Base-by-base conservation (phyloP, 2,797 vertebrate species). In the Prunella strophiata region DNA sequence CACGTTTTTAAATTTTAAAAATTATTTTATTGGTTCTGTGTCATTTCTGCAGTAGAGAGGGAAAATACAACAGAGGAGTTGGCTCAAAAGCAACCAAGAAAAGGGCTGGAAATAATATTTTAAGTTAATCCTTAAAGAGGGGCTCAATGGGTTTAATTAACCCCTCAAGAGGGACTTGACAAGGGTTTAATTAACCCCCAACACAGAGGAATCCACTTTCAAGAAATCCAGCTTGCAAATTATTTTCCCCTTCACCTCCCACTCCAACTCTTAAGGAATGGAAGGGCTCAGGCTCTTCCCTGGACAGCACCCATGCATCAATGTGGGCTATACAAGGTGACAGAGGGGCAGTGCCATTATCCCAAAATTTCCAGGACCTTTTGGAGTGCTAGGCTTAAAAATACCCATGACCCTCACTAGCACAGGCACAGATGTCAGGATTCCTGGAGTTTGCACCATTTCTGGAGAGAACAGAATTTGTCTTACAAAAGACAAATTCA, bases 1-100 rank as follows among this genome's bases (percentile, higher is more conserved):
- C 3, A 1, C 1, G 15, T 1, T 51, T 77, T 26, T 10, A 5
- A 30, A 32, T 23, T 32, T 63, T 73, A 0, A 3, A 40, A 40
- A 13, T 59, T 19, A 18, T 38, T 89, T 75, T 47, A 88, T 67
- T 30, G 38, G 45, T 14, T 85, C 48, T 22, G 5, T 71, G 63
- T 21, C 1, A n/a, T 75, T 75, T 45, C 57, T 36, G 88, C 66
- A 75, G 66, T 42, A 34, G 15, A 32, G 36, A 36, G 40, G 20
- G 36, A 21, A 71, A 36, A 62, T 5, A 57, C 67, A 61, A 83
- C 48, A 30, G 8, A 15, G 6, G 9, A 43, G 5, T 13, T 17
- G 34, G 55, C 59, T 85, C 16, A 75, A 52, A 82, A 85, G 14
- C 32, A 43, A 73, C 16, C 19, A 22, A 13, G 25, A 27, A 22